Conservation (phyloP, 2,797 vertebrate species). For the Crocidura indochinensis region DNA sequence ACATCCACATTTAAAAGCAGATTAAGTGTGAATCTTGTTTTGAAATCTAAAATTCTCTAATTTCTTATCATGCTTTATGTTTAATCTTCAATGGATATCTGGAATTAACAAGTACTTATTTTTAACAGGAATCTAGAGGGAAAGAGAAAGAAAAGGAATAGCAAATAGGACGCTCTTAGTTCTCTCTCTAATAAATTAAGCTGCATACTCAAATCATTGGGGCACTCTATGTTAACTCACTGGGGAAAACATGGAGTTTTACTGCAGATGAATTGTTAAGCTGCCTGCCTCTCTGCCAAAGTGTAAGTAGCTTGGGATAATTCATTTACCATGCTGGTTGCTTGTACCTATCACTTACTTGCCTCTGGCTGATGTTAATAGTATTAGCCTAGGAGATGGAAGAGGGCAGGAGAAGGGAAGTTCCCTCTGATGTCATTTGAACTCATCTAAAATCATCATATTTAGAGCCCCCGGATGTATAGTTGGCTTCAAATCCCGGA, state of each 20-base stretch:
- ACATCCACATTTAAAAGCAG: conserved; percentile 83
- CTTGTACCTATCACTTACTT: conserved; percentile 61
- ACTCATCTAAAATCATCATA: conserved; percentile 52
- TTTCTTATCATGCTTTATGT: conserved; percentile 72
- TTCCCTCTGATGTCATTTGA: conserved; percentile 44
- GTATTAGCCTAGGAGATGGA: conserved; percentile 56
- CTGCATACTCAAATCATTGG: conserved; percentile 24
- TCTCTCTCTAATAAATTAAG: conserved; percentile 67
- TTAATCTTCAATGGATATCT: conserved; percentile 77
- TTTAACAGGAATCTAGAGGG: conserved; percentile 58
- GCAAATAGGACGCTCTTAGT: conserved; percentile 36
- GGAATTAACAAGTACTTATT: conserved; percentile 68
- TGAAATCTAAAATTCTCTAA: conserved; percentile 67
- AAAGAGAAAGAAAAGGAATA: background rate
- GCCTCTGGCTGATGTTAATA: conserved; percentile 66
- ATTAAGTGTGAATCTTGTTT: conserved; percentile 54
- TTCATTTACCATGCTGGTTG: conserved; percentile 45
- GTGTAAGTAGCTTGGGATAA: conserved; percentile 70
- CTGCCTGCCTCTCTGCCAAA: conserved; percentile 57
- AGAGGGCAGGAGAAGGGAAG: background rate
- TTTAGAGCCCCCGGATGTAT: background rate
- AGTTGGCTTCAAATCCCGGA: conserved; percentile 46
- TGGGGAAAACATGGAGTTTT: conserved; percentile 47
- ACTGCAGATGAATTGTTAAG: conserved; percentile 54
- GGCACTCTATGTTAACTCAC: conserved; percentile 28